Base-by-base conservation (phyloP, 2,888 invertebrate species). In the Sabatieria punctata region DNA sequence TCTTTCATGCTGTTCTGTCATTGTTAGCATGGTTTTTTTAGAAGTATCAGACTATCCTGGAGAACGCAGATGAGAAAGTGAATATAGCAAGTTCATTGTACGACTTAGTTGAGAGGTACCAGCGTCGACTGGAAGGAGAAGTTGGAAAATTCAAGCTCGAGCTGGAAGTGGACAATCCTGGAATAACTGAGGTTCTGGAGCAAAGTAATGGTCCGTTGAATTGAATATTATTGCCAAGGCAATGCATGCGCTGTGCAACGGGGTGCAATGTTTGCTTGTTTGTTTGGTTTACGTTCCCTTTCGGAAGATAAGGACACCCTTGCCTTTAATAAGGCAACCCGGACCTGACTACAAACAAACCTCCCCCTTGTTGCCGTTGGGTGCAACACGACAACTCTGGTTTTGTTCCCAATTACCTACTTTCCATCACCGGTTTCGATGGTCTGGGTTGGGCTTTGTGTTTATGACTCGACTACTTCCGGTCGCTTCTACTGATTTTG, bases 131-230 rank as follows among this genome's bases (percentile, higher is more conserved):
- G 46, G 85, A 83, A 72, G 74, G 74, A 68, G 97, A 97, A 66
- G 70, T 93, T 44, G 82, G 85, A 57, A 95, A 97, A 68, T 97
- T 97, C 68, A 95, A 95, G 71, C 85, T 91, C 76, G 97, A 97
- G 70, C 69, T 97, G 49, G 97, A 97, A 70, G 95, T 95, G 1
- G 97, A 97, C 68, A 86, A 91, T 72, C 85, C 89, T 59, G 93
- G 95, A 3, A 89, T 95, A 45, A 95, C 95, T 1, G 91, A 93
- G 71, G 74, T 88, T 43, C 68, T 95, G 38, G 62, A 62, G 39
- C 55, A 56, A 48, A 50, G 61, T 60, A 23, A 6, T 15, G 23
- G 4, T 21, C 8, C 30, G 15, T 11, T 15, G 15, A 8, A 30
- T 15, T 30, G 15, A 11, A 30, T 30, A 15, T 30, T 8, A 8